These are phyloP conservation scores for Zosterops lateralis DNA, from an alignment of 2,113 vertebrate genomes.

Conservation along the genomic window DNA sequence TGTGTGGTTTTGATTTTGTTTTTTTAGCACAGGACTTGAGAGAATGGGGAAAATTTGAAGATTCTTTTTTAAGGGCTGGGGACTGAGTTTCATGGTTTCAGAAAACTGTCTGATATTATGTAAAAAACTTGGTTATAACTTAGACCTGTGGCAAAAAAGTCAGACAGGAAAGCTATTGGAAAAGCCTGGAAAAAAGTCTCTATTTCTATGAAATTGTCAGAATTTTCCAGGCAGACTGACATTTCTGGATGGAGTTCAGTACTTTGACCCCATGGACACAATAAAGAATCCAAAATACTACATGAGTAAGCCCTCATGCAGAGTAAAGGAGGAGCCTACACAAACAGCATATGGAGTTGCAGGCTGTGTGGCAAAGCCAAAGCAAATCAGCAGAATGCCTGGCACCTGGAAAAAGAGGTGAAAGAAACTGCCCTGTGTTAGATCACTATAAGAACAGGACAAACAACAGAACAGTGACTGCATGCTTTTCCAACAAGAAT, in stretches of 20 bases:
- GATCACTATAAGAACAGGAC: not conserved
- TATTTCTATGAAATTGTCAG: not conserved
- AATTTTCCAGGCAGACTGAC: conserved; percentile 39
- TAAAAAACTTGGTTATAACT: not conserved
- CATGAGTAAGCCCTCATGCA: conserved; percentile 8
- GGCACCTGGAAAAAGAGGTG: not conserved
- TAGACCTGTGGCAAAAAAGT: conserved; percentile 10
- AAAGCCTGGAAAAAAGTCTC: conserved; percentile 12
- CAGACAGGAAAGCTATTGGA: not conserved
- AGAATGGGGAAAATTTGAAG: not conserved
- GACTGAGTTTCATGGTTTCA: not conserved
- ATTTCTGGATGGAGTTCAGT: conserved; percentile 22
- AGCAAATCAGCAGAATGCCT: conserved; percentile 1
- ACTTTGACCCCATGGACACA: conserved; percentile 1
- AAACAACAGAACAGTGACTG: not conserved
- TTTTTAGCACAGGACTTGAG: not conserved
- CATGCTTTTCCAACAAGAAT: not conserved
- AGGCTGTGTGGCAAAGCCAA: conserved; percentile 17
- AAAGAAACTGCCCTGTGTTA: not conserved
- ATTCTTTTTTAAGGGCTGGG: not conserved
- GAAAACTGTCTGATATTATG: not conserved
- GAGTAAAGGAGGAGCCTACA: not conserved
- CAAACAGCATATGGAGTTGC: not conserved
- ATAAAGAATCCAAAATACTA: not conserved
- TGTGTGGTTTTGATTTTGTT: not conserved